Evolutionary conservation across 2,888 invertebrate genomes (phyloP).

Genomic region (Drosophila mayaguana): DNA sequence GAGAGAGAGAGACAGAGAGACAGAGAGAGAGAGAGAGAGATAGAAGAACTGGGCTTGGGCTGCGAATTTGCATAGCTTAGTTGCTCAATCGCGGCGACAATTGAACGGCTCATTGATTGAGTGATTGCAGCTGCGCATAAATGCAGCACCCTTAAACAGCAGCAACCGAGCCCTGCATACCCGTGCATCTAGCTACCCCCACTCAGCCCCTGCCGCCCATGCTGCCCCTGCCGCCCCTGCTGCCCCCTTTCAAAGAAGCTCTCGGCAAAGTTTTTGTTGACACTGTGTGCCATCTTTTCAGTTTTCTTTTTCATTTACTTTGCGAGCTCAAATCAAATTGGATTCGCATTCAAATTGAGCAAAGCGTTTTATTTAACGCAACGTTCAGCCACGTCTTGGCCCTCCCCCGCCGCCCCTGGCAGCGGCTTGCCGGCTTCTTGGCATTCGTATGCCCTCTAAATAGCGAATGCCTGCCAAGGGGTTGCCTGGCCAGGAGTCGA

Average conservation of each 20-base stretch:
- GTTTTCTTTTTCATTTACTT: conserved; percentile 43
- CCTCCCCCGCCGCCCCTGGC: background rate
- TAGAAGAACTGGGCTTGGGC: conserved; percentile 1
- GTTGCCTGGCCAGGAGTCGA: background rate
- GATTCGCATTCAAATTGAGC: conserved; percentile 75
- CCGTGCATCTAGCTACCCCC: too few species aligned
- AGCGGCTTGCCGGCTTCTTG: conserved; percentile 47
- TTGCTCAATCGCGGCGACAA: conserved; percentile 78
- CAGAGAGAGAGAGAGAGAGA: background rate
- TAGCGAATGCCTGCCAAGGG: background rate
- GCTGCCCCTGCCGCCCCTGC: background rate
- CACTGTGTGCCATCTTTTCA: conserved; percentile 63
- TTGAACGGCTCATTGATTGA: conserved; percentile 79
- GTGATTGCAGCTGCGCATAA: conserved; percentile 67
- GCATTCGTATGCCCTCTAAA: conserved; percentile 9
- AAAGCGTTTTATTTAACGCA: conserved; percentile 57
- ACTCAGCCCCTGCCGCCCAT: background rate
- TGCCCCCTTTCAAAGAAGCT: conserved; percentile 1
- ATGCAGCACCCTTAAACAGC: conserved; percentile 55
- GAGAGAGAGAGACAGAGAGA: background rate
- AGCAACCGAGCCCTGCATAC: conserved; percentile 1
- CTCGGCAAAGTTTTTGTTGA: conserved; percentile 61
- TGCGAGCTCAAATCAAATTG: conserved; percentile 66
- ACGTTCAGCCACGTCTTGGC: background rate
- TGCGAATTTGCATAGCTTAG: conserved; percentile 75